Percentiles rank a stretch among this genome's conserved stretches.
These are phyloP conservation scores for Noctua pronuba DNA, from an alignment of 2,888 invertebrate genomes.

Conservation along the genomic window DNA sequence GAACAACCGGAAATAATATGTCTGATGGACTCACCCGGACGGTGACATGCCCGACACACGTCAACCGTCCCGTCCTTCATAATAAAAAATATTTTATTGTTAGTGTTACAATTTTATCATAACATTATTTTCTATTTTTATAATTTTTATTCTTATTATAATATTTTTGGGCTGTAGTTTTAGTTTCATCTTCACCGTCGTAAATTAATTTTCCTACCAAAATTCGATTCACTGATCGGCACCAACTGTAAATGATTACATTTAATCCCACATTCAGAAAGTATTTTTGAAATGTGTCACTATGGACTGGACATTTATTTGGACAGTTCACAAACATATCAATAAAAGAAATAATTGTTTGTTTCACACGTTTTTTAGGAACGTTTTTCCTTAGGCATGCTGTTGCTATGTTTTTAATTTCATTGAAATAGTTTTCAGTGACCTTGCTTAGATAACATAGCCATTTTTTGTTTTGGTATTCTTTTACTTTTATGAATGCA, in stretches of 20 bases:
- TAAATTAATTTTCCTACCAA: conserved; percentile 12
- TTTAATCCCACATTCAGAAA: conserved; percentile 11
- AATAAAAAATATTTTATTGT: too few relatives aligned
- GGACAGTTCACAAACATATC: neutral
- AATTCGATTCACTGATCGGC: conserved; percentile 9
- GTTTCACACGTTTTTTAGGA: conserved; percentile 8
- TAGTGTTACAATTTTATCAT: neutral
- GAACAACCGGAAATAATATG: too few relatives aligned
- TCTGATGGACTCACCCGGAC: too few relatives aligned
- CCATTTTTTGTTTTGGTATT: conserved; percentile 31
- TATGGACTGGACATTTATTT: conserved; percentile 11
- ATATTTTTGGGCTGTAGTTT: conserved; percentile 11
- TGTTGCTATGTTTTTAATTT: neutral
- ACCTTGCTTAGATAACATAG: conserved; percentile 30
- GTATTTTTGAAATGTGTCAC: neutral
- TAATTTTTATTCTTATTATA: neutral
- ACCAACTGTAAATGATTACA: conserved; percentile 4
- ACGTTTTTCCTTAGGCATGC: neutral
- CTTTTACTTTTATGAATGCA: conserved; percentile 18
- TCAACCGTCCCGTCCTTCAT: too few relatives aligned
- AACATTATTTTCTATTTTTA: conserved; percentile 5
- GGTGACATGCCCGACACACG: too few relatives aligned
- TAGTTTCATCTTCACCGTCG: conserved; percentile 3
- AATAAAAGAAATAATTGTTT: neutral
- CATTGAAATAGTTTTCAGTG: conserved; percentile 17